Evolutionary conservation across 2,113 vertebrate genomes (phyloP).

Genomic region (Bubalus kerabau): DNA sequence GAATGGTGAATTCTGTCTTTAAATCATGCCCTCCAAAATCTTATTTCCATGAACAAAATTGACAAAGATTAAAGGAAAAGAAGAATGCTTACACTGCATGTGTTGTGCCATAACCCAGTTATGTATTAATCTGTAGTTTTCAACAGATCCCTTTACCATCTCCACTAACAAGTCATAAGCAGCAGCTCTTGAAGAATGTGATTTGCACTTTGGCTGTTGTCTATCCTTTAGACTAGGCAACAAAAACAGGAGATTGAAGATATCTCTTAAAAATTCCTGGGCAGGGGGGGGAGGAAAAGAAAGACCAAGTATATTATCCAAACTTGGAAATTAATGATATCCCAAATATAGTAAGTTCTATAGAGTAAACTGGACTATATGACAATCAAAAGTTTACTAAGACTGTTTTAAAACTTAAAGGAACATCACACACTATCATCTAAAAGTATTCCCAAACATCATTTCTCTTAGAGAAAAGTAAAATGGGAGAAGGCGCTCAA

Average conservation of each 20-base stretch:
- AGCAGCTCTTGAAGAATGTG: constrained; percentile 94
- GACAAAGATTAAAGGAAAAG: not conserved
- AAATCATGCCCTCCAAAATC: not conserved
- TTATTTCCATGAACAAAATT: not conserved
- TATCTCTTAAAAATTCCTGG: constrained; percentile 96
- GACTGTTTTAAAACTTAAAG: not conserved
- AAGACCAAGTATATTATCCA: constrained; percentile 27
- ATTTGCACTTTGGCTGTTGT: constrained; percentile 97
- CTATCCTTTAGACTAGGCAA: constrained; percentile 96
- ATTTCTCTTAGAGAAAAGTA: not conserved
- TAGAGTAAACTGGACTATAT: not conserved
- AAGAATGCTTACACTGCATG: constrained; percentile 93
- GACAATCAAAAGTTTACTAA: not conserved
- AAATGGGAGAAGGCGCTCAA: not conserved
- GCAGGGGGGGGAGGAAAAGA: not conserved
- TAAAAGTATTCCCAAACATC: not conserved
- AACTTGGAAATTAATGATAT: not conserved
- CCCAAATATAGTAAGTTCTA: not conserved
- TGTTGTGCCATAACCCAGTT: constrained; percentile 99
- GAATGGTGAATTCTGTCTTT: not conserved
- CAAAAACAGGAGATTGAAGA: constrained; percentile 96
- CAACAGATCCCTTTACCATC: constrained; percentile 96
- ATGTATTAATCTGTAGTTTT: constrained; percentile 98
- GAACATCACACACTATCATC: not conserved
- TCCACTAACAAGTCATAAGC: constrained; percentile 98